These are phyloP conservation scores for Cremastinae sp. DNA, from an alignment of 2,888 invertebrate species.

Conservation along the genomic window DNA sequence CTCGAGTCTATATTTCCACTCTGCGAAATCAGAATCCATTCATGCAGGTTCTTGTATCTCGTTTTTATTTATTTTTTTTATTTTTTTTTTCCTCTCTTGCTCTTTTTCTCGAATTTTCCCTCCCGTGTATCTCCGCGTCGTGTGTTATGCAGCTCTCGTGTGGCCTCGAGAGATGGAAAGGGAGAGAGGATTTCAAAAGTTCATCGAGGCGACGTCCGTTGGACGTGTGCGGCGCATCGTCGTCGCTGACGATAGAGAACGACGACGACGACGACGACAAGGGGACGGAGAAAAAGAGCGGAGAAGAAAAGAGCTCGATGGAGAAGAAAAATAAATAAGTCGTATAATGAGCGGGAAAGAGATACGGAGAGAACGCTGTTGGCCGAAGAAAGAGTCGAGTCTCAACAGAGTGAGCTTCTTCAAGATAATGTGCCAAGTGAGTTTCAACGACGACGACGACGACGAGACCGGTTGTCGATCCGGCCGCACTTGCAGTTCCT, in stretches of 20 bases:
- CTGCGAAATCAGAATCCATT: too few relatives aligned
- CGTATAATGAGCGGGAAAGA: slow-evolving; percentile 48
- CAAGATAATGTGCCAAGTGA: slow-evolving; percentile 52
- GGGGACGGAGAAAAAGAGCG: slow-evolving; percentile 15
- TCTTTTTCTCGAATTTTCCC: slow-evolving; percentile 10
- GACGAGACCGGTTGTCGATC: slow-evolving; percentile 61
- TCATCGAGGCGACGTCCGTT: slow-evolving; percentile 45
- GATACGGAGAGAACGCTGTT: slow-evolving; percentile 19
- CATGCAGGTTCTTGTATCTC: slow-evolving; percentile 30
- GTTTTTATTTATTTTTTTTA: slow-evolving; percentile 12
- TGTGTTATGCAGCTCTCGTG: slow-evolving; percentile 39
- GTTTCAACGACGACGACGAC: slow-evolving; percentile 39
- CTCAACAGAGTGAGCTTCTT: slow-evolving; percentile 59
- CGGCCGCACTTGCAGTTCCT: slow-evolving; percentile 59
- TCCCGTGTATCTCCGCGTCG: slow-evolving; percentile 5
- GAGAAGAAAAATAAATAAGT: slow-evolving; percentile 55
- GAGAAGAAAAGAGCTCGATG: slow-evolving; percentile 45
- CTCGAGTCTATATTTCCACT: too few relatives aligned
- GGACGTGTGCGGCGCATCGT: slow-evolving; percentile 48
- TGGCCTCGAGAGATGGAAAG: slow-evolving; percentile 43
- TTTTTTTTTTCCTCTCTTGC: slow-evolving; percentile 1
- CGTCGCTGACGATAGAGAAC: slow-evolving; percentile 43
- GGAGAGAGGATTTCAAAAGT: slow-evolving; percentile 45
- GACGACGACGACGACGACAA: slow-evolving; percentile 33
- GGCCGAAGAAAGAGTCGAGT: slow-evolving; percentile 30